Base-by-base conservation (phyloP, 92 coral and sea anemone genomes). In the Bergia puertoricense region DNA sequence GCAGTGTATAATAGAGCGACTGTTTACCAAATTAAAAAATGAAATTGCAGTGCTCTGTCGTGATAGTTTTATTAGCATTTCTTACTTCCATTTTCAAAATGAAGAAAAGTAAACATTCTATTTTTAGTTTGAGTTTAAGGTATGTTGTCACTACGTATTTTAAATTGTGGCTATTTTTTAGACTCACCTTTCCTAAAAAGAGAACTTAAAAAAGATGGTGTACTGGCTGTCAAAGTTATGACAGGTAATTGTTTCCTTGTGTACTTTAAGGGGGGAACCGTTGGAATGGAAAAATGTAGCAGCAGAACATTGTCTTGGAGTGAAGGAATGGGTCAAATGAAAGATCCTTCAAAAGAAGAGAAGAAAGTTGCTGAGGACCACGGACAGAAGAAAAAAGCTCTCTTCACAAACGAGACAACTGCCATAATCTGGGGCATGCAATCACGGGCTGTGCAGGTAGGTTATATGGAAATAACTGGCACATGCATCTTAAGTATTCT, bases 381-480 rank as follows among this genome's bases (percentile, higher is more conserved):
- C 65, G 88, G 81, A 20, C 75, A 59, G 39, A 86, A 88, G 56
- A 74, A 59, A 36, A 82, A 88, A 85, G 89, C 91, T 14, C 75
- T 97, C 75, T 97, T 97, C 88, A 91, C 94, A 46, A 86, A 86
- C 42, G 92, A 93, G 86, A 95, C 99, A 0, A 90, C 97, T 54
- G 92, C 99, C 8, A 95, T 97, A 44, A 86, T 97, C 66, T 97
- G 99, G 99, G 99, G 99, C 1, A 57, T 97, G 93, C 99, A 97
- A 78, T 93, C 95, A 1, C 73, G 99, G 84, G 99, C 99, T 76
- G 99, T 97, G 5, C 99, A 97, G 93, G 99, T 96, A 86, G 11
- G 76, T 10, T 54, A 23, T 30, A 23, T 80, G 0, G 36, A 57
- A 57, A 57, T 20, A 38, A 10, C 16, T 0, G 57, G 11, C 2